A percentile compares a stretch with the other conserved stretches of the same genome.
phyloP scores from a whole-genome alignment of 2,113 vertebrate genomes.

The Rhizomys pruinosus region DNA sequence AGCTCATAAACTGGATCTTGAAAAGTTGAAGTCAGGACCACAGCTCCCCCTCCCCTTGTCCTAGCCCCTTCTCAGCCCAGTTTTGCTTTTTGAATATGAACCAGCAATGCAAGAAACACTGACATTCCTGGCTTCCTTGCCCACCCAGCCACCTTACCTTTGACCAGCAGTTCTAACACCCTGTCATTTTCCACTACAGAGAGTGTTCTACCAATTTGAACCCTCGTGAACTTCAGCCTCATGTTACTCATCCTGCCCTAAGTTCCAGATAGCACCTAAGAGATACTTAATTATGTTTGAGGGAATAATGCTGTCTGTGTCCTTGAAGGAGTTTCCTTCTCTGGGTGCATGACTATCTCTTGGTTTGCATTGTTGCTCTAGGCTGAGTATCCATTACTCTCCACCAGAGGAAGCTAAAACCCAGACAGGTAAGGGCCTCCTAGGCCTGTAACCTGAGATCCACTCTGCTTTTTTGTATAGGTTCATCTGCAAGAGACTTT shows the following conservation, averaged over 20 bases:
- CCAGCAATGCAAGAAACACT: not conserved
- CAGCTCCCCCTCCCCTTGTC: not conserved
- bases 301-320: not conserved
- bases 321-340: not conserved
- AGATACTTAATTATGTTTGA: not conserved
- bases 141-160: not conserved
- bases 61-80: not conserved
- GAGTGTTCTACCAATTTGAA: not conserved
- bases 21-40: not conserved
- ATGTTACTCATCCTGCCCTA: not conserved
- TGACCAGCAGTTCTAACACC: not conserved
- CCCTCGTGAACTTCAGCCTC: not conserved
- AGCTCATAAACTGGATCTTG: not conserved
- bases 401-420: not conserved
- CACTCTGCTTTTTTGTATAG: not conserved
- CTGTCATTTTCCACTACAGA: too few species aligned
- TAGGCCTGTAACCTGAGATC: not conserved
- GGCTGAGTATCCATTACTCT: not conserved
- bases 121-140: not conserved
- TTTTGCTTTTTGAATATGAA: constrained; percentile 33
- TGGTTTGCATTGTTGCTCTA: not conserved
- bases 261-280: not conserved
- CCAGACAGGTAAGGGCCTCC: not conserved
- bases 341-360: not conserved
- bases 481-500: not conserved